Percentiles rank a stretch among this genome's conserved stretches.
These are phyloP conservation scores for Tetramorium simillimum DNA, from an alignment of 1,140 invertebrate species.

Conservation along the genomic window DNA sequence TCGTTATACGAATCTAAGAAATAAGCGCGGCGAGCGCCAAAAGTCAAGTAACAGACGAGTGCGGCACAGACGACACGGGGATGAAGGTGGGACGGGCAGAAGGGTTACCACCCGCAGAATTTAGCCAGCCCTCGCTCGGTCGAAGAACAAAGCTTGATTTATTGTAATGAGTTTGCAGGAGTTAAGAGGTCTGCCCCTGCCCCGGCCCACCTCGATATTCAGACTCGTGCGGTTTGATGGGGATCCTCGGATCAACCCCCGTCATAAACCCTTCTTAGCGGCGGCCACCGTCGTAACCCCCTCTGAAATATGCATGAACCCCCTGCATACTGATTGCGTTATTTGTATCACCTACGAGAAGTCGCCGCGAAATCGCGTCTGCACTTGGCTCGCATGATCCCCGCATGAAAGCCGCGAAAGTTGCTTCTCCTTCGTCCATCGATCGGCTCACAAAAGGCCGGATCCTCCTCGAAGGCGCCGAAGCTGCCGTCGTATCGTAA, in stretches of 20 bases:
- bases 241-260: slow-evolving; percentile 84
- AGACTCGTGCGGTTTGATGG: slow-evolving; percentile 83
- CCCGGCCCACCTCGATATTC: slow-evolving; percentile 81
- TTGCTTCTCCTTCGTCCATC: slow-evolving; percentile 39
- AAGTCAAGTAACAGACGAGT: slow-evolving; percentile 60
- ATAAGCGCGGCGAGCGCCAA: slow-evolving; percentile 26
- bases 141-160: slow-evolving; percentile 86
- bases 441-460: slow-evolving; percentile 43
- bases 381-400: slow-evolving; percentile 54
- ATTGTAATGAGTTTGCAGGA: slow-evolving; percentile 86
- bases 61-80: slow-evolving; percentile 44
- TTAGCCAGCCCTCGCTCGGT: slow-evolving; percentile 81
- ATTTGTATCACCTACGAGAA: slow-evolving; percentile 82
- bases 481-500: slow-evolving; percentile 27
- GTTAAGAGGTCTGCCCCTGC: slow-evolving; percentile 83
- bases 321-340: slow-evolving; percentile 84
- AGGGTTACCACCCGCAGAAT: slow-evolving; percentile 82
- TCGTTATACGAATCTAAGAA: slow-evolving; percentile 55
- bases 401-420: slow-evolving; percentile 39
- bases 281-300: slow-evolving; percentile 75
- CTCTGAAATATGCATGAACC: slow-evolving; percentile 84
- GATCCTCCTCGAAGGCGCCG: slow-evolving; percentile 11
- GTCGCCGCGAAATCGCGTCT: slow-evolving; percentile 62
- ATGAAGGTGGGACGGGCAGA: slow-evolving; percentile 56
- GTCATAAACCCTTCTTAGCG: slow-evolving; percentile 86